These are phyloP conservation scores for Natrix natrix DNA, from an alignment of 2,797 vertebrate genomes.

Conservation along the genomic window DNA sequence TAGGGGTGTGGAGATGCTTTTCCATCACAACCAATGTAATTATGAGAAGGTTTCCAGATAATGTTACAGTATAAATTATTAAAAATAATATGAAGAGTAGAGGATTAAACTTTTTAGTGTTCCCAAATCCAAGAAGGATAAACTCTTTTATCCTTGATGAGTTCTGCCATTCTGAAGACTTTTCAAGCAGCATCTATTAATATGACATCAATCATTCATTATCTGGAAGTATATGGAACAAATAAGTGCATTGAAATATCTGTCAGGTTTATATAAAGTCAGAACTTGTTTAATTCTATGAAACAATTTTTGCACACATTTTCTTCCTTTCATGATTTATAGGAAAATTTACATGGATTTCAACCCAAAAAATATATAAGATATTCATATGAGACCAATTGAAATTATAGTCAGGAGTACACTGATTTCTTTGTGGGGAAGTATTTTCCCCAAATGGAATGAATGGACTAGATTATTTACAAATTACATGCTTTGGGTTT, in stretches of 20 bases:
- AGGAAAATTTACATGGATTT: background rate
- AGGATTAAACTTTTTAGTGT: constrained; percentile 16
- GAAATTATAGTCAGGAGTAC: background rate
- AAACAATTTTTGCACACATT: background rate
- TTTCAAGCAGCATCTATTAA: background rate
- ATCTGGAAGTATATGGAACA: background rate
- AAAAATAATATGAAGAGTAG: constrained; percentile 30
- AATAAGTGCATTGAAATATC: background rate
- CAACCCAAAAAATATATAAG: background rate
- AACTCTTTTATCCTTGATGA: background rate
- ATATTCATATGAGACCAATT: background rate
- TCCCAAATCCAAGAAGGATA: constrained; percentile 29
- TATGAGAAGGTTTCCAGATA: background rate
- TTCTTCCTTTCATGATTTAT: background rate
- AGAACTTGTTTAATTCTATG: background rate
- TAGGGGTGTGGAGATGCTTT: background rate
- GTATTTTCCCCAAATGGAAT: background rate
- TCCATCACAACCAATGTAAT: background rate
- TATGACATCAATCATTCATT: background rate
- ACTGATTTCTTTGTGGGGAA: background rate
- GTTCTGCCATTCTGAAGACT: background rate
- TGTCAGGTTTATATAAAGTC: background rate
- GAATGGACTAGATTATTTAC: background rate
- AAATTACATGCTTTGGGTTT: background rate
- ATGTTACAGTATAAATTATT: background rate